phyloP scores from a whole-genome alignment of 2,113 vertebrate species.

The Rynchops niger region DNA sequence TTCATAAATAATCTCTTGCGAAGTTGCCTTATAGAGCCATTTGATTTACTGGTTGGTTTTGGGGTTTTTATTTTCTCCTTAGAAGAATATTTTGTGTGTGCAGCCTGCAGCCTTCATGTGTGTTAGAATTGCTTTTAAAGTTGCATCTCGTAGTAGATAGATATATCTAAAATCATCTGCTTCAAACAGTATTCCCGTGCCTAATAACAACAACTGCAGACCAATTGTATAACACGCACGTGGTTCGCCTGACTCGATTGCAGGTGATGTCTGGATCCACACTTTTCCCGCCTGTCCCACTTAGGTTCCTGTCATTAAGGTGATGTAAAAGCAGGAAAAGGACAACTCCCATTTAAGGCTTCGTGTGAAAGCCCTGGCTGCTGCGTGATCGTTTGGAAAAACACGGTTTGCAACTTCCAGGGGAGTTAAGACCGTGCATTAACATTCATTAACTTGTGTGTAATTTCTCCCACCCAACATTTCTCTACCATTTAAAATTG shows the following conservation, averaged over 20 bases:
- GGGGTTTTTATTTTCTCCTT: not conserved
- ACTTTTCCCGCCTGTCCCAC: not conserved
- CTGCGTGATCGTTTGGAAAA: conserved; percentile 25
- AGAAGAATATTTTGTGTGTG: not conserved
- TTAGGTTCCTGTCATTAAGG: conserved; percentile 4
- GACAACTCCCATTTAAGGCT: conserved; percentile 28
- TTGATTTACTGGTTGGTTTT: not conserved
- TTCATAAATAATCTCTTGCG: not conserved
- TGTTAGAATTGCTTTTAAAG: not conserved
- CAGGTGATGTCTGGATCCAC: not conserved
- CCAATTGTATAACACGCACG: not conserved
- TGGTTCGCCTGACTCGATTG: not conserved
- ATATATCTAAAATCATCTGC: not conserved
- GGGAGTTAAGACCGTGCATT: conserved; percentile 1
- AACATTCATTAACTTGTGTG: conserved; percentile 46
- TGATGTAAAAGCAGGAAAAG: conserved; percentile 35
- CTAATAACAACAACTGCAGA: not conserved
- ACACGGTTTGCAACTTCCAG: conserved; percentile 25
- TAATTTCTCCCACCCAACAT: conserved; percentile 20
- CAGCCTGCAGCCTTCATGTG: rapidly evolving
- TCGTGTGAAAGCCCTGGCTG: not conserved
- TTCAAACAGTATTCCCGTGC: not conserved
- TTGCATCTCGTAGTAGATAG: rapidly evolving
- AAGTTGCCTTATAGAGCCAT: not conserved
- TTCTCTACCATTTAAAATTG: conserved; percentile 50